Percentiles rank a stretch among this genome's conserved stretches.
Evolutionary conservation across 1,140 invertebrate genomes (phyloP).

Genomic region (Matsumurasca onukii): DNA sequence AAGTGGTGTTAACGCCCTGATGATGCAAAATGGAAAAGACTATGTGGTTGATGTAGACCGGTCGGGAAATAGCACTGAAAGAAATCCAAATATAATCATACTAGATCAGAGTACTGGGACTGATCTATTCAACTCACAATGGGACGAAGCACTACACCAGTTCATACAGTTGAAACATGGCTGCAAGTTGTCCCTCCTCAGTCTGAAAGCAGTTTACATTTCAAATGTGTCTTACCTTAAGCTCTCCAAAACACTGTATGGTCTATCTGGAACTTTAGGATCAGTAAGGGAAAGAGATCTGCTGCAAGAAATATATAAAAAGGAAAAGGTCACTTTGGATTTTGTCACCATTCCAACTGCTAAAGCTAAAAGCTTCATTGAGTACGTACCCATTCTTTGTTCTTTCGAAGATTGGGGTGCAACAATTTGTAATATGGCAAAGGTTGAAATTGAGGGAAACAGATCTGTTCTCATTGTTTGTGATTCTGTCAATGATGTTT

Average conservation of each 20-base stretch:
- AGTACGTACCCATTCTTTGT: slow-evolving; percentile 36
- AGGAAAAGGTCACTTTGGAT: slow-evolving; percentile 41
- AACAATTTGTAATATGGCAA: slow-evolving; percentile 16
- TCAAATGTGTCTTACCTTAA: slow-evolving; percentile 50
- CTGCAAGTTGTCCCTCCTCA: slow-evolving; percentile 45
- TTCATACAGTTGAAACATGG: slow-evolving; percentile 51
- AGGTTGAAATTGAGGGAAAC: slow-evolving; percentile 5
- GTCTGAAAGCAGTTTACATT: slow-evolving; percentile 48
- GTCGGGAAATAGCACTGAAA: slow-evolving; percentile 41
- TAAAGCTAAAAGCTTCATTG: slow-evolving; percentile 39
- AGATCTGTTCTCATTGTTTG: slow-evolving; percentile 45
- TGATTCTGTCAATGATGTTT: slow-evolving; percentile 42
- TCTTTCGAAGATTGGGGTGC: slow-evolving; percentile 35
- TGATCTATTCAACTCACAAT: slow-evolving; percentile 46
- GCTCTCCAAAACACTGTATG: slow-evolving; percentile 45
- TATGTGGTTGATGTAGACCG: slow-evolving; percentile 43
- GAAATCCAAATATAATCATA: slow-evolving; percentile 43
- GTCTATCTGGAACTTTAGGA: slow-evolving; percentile 48
- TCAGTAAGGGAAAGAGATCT: slow-evolving; percentile 42
- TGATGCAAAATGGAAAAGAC: slow-evolving; percentile 36
- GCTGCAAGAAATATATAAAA: slow-evolving; percentile 42
- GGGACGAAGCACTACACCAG: slow-evolving; percentile 49
- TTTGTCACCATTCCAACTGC: slow-evolving; percentile 44
- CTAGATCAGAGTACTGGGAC: slow-evolving; percentile 49
- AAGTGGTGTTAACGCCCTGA: slow-evolving; percentile 39